A percentile compares a stretch with the other conserved stretches of the same genome.
These are phyloP conservation scores for Hormiphora californensis DNA, from an alignment of 37 sponge, comb jelly and placozoan species.

Conservation along the genomic window DNA sequence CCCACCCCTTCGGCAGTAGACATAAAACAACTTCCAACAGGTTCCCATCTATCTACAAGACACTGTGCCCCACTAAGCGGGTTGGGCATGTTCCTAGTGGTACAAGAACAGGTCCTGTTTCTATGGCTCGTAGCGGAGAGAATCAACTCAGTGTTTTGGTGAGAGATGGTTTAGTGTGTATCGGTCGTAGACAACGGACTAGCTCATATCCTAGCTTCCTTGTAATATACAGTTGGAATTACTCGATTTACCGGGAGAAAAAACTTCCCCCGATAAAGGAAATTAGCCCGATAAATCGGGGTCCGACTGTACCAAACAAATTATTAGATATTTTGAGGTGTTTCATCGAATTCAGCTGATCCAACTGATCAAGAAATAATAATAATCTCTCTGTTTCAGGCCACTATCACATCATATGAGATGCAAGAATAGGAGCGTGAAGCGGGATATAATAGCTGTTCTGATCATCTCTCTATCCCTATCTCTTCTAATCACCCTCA, in stretches of 20 bases:
- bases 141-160: conserved; percentile 8
- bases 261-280: too few species aligned
- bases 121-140: background rate
- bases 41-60: too few species aligned
- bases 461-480: background rate
- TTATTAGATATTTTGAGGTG: too few species aligned
- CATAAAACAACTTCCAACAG: too few species aligned
- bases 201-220: too few species aligned
- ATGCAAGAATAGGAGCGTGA: background rate
- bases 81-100: background rate
- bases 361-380: background rate
- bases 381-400: background rate
- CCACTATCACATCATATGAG: background rate
- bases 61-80: background rate
- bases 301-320: too few species aligned
- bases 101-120: background rate
- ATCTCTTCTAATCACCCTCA: background rate
- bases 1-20: too few species aligned
- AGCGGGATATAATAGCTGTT: background rate
- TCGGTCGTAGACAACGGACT: too few species aligned
- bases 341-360: background rate
- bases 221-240: too few species aligned
- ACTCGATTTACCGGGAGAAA: too few species aligned
- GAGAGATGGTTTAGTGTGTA: background rate
- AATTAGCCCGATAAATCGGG: too few species aligned